Evolutionary conservation across 2,797 vertebrate species (phyloP), one percentile per base, ranked within the genome.

Genomic region (Chelonia mydas): DNA sequence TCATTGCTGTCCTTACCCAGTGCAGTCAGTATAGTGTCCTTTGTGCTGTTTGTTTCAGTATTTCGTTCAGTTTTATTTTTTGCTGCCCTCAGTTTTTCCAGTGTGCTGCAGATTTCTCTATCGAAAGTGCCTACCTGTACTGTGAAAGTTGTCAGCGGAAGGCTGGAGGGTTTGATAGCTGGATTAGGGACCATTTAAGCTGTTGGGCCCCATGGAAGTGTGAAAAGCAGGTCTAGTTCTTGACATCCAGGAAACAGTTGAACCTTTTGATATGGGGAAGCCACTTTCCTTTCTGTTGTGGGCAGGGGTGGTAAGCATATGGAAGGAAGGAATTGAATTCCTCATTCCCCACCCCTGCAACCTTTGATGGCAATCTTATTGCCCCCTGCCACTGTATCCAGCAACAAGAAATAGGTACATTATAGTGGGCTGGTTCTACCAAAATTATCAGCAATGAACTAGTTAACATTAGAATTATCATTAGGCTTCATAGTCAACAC

Each of bases 11-110:
- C 5, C 6, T 16, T 83, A 37, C 87, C 16, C 28, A 11, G 19
- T 50, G n/a, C 19, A 11, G 19, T 37, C n/a, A 19, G 54, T 23
- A 2, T 79, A 84, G 81, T 11, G 5, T 79, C 2, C 0, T 0
- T 45, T 25, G 23, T 28, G 41, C 53, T 54, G 25, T 37, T 41
- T 84, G 54, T 50, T 89, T 72, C 47, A 33, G 4, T 16, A 0
- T n/a, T 54, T 5, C 31, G 83, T 93, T 81, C 16, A 27, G 1
- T 9, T 54, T 27, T 53, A 3, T 41, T n/a, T 92, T 87, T 19
- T 31, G 41, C 54, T 83, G 45, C 19, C 9, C 2, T 77, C 72
- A 0, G 1, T 33, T 84, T 90, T 85, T 53, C 27, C 27, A 74
- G 0, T 57, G 37, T 95, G 80, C 49, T 87, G 11, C 51, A 50